A percentile compares a stretch with the other conserved stretches of the same genome.
These are phyloP conservation scores for Mus caroli DNA, from an alignment of 2,797 vertebrate genomes.

Conservation along the genomic window DNA sequence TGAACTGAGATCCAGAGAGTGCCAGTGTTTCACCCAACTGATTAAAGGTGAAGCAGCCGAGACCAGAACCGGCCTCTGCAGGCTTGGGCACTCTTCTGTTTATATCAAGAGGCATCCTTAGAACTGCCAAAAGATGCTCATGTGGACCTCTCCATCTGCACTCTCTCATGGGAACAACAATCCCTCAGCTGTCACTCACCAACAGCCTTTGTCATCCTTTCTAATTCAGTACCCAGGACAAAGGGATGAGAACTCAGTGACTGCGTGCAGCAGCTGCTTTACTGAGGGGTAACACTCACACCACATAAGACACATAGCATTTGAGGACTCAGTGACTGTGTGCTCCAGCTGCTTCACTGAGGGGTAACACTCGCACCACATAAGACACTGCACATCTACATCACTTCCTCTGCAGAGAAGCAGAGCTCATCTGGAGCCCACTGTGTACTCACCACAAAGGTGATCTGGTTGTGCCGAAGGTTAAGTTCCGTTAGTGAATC, in stretches of 20 bases:
- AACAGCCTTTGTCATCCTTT: not conserved
- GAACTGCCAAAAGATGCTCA: not conserved
- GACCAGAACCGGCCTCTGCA: not conserved
- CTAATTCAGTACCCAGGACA: constrained; percentile 30
- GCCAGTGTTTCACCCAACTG: not conserved
- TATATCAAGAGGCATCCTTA: not conserved
- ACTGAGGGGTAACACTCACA: constrained; percentile 17
- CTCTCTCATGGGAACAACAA: not conserved
- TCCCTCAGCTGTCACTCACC: not conserved
- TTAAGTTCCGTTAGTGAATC: constrained; percentile 95
- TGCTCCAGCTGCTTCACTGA: not conserved
- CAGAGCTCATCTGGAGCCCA: not conserved
- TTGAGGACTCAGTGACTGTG: not conserved
- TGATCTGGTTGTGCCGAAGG: constrained; percentile 94
- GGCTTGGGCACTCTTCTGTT: not conserved
- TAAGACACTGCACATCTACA: not conserved
- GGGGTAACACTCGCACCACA: not conserved
- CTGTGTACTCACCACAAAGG: constrained; percentile 91
- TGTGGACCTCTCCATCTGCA: not conserved
- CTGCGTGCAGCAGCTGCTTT: not conserved
- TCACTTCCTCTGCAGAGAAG: constrained; percentile 12
- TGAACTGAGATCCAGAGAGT: not conserved
- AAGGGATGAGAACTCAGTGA: constrained; percentile 14
- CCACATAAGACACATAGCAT: not conserved
- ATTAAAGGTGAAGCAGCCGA: not conserved